Conservation (phyloP, 2,888 invertebrate genomes). For the Resseliella maxima region DNA sequence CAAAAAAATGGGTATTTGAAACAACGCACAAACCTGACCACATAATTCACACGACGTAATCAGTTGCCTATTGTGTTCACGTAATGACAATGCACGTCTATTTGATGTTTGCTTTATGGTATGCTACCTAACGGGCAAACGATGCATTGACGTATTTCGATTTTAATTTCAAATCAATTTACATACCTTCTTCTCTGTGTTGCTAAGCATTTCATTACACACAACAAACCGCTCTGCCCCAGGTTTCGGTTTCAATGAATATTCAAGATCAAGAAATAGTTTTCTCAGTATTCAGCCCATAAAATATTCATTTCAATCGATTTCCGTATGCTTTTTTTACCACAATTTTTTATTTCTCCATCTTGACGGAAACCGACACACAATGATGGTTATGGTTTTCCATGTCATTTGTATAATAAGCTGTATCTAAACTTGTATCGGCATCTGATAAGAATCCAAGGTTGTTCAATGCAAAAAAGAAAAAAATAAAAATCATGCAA, state of each 20-base stretch:
- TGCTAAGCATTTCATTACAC: too few relatives aligned
- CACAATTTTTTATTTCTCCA: too few relatives aligned
- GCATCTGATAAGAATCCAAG: background rate
- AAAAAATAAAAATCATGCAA: background rate
- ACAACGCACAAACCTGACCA: too few relatives aligned
- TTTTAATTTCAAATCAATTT: too few relatives aligned
- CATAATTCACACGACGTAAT: conserved; percentile 48
- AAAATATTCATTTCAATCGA: background rate
- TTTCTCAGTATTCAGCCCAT: background rate
- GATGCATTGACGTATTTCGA: too few relatives aligned
- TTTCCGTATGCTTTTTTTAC: background rate
- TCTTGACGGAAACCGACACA: background rate
- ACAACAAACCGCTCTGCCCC: background rate
- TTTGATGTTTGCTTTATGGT: too few relatives aligned
- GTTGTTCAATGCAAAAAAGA: background rate
- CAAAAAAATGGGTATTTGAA: conserved; percentile 36
- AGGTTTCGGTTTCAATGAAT: background rate
- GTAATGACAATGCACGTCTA: conserved; percentile 6
- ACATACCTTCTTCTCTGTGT: too few relatives aligned
- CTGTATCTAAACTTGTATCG: background rate
- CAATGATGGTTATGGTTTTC: background rate
- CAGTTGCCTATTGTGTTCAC: conserved; percentile 11
- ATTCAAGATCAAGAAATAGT: conserved; percentile 19
- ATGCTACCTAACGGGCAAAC: background rate
- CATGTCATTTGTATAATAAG: background rate